Evolutionary conservation across 2,113 vertebrate genomes (phyloP).

Genomic region (Podilymbus podiceps): DNA sequence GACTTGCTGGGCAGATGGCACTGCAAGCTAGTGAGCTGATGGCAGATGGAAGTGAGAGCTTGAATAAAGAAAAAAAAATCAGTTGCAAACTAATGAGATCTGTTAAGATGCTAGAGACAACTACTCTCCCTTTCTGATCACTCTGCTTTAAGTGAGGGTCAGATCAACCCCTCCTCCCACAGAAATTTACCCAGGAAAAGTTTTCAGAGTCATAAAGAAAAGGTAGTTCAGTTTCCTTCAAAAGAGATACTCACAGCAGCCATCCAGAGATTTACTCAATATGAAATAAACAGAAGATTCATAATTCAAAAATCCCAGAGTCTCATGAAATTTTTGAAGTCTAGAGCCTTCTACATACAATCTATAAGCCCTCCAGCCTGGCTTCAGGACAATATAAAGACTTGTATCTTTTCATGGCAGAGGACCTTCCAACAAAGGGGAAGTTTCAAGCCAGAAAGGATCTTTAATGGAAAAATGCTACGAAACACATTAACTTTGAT

Average conservation of each 20-base stretch:
- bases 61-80: not conserved
- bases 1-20: conserved; percentile 60
- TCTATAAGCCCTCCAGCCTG: not conserved
- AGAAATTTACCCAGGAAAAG: not conserved
- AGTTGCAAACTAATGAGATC: conserved; percentile 57
- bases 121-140: not conserved
- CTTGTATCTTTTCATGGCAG: not conserved
- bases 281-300: not conserved
- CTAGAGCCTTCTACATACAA: not conserved
- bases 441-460: not conserved
- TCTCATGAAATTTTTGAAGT: not conserved
- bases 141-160: not conserved
- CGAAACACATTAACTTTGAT: not conserved
- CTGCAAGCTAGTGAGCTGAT: not conserved
- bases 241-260: not conserved
- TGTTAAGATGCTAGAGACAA: not conserved
- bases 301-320: not conserved
- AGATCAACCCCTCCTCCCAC: not conserved
- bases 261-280: not conserved
- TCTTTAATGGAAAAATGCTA: not conserved
- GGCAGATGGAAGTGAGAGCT: conserved; percentile 61
- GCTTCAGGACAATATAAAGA: not conserved
- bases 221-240: not conserved
- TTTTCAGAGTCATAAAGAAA: not conserved
- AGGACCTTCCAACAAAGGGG: not conserved